A percentile compares a stretch with the other conserved stretches of the same genome.
Conservation (phyloP, 2,888 invertebrate genomes). For the Brachypalpus laphriformis region DNA sequence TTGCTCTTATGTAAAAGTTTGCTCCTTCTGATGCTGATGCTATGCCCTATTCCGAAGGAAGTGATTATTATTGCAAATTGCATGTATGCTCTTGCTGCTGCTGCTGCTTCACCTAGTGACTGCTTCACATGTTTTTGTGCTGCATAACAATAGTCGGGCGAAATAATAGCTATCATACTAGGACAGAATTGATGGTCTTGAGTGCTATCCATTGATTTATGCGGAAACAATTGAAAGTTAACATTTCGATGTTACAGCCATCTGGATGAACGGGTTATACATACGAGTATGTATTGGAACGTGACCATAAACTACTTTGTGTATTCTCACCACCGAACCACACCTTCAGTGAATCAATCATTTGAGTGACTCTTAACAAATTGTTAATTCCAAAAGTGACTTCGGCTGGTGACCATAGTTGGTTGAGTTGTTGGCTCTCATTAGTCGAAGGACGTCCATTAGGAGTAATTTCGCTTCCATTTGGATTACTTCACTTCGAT, state of each 20-base stretch:
- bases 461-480: slow-evolving; percentile 68
- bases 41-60: slow-evolving; percentile 45
- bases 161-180: slow-evolving; percentile 63
- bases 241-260: slow-evolving; percentile 34
- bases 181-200: slow-evolving; percentile 53
- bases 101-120: slow-evolving; percentile 2
- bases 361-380: slow-evolving; percentile 59
- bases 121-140: slow-evolving; percentile 55
- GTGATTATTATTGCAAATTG: slow-evolving; percentile 67
- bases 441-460: slow-evolving; percentile 71
- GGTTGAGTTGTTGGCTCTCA: slow-evolving; percentile 51
- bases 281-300: neutral
- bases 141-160: slow-evolving; percentile 55
- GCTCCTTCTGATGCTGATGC: slow-evolving; percentile 6
- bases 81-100: slow-evolving; percentile 27
- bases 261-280: neutral
- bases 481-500: slow-evolving; percentile 70
- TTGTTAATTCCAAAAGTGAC: slow-evolving; percentile 55
- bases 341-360: slow-evolving; percentile 60
- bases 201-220: slow-evolving; percentile 61
- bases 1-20: slow-evolving; percentile 21
- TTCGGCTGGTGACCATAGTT: slow-evolving; percentile 26
- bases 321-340: slow-evolving; percentile 27
- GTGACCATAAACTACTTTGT: slow-evolving; percentile 41
- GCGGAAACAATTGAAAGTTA: slow-evolving; percentile 48